These are phyloP conservation scores for Drosophila borealis DNA, from an alignment of 2,888 invertebrate genomes.

Conservation along the genomic window DNA sequence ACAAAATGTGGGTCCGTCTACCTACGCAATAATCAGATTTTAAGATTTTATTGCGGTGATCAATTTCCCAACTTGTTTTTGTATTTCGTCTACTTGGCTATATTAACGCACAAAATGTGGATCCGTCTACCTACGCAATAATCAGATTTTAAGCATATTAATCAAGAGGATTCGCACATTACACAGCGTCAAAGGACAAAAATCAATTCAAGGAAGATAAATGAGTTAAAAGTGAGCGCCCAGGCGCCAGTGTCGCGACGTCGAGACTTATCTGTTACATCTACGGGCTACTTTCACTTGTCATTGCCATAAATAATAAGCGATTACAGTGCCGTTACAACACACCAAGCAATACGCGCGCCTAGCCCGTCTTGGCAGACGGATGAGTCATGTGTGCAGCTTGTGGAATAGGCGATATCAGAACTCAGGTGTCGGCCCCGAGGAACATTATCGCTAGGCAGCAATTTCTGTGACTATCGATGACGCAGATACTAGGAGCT, in stretches of 20 bases:
- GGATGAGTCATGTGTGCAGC: slow-evolving; percentile 52
- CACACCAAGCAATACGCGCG: slow-evolving; percentile 12
- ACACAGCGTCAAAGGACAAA: slow-evolving; percentile 20
- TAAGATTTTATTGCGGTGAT: no score
- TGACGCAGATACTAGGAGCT: slow-evolving; percentile 22
- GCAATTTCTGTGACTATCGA: slow-evolving; percentile 15
- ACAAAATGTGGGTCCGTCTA: no score
- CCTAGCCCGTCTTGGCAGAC: not conserved
- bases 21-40: no score
- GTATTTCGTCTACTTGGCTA: no score
- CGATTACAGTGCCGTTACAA: slow-evolving; percentile 60
- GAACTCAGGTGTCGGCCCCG: slow-evolving; percentile 36
- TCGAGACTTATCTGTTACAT: not conserved
- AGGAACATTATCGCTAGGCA: not conserved
- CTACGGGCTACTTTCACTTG: slow-evolving; percentile 47
- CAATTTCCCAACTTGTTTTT: no score
- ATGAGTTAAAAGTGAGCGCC: slow-evolving; percentile 47
- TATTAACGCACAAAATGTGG: not conserved
- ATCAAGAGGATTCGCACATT: slow-evolving; percentile 32
- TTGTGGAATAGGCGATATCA: slow-evolving; percentile 5
- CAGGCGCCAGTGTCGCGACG: slow-evolving; percentile 1
- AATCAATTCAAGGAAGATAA: slow-evolving; percentile 63
- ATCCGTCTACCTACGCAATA: not conserved
- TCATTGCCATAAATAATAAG: slow-evolving; percentile 62
- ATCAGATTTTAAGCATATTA: slow-evolving; percentile 19